Conservation (phyloP, 2,797 vertebrate genomes). For the Eulemur albifrons region DNA sequence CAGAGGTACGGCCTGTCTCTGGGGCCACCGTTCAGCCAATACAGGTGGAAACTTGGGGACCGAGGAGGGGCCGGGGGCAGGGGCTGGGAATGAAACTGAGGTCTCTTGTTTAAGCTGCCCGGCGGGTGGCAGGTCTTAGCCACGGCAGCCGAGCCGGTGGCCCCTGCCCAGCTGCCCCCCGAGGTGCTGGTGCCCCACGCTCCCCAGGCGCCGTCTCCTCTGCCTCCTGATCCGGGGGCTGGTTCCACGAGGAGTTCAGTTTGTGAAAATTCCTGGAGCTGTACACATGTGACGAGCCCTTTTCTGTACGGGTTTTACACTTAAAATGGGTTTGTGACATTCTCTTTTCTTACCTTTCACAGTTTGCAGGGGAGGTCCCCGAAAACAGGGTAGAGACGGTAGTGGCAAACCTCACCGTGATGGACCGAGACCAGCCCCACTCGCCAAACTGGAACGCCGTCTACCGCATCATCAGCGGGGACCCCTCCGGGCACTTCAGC, state of each 20-base stretch:
- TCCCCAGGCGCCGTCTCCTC: not conserved
- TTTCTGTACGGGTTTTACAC: not conserved
- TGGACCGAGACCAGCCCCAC: slow-evolving; percentile 94
- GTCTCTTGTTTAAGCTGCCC: not conserved
- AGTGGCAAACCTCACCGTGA: slow-evolving; percentile 94
- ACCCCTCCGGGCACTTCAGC: slow-evolving; percentile 92
- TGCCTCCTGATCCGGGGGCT: not conserved
- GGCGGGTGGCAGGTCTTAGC: not conserved
- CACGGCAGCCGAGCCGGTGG: no score
- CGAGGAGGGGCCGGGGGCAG: not conserved
- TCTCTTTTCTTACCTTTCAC: not conserved
- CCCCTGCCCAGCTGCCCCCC: no score
- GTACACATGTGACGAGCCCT: fast-evolving
- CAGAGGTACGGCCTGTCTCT: no score
- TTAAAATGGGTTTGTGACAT: fast-evolving
- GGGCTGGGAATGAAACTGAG: not conserved
- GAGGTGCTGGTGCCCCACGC: no score
- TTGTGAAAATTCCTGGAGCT: not conserved
- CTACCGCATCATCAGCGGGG: slow-evolving; percentile 95
- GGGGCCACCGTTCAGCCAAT: not conserved
- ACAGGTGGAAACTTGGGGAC: not conserved
- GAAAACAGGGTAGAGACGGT: slow-evolving; percentile 92
- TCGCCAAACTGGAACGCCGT: slow-evolving; percentile 96
- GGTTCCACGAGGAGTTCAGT: not conserved
- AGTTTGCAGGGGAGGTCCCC: slow-evolving; percentile 94